Conservation (phyloP, 2,797 vertebrate species). For the Bradypus variegatus region DNA sequence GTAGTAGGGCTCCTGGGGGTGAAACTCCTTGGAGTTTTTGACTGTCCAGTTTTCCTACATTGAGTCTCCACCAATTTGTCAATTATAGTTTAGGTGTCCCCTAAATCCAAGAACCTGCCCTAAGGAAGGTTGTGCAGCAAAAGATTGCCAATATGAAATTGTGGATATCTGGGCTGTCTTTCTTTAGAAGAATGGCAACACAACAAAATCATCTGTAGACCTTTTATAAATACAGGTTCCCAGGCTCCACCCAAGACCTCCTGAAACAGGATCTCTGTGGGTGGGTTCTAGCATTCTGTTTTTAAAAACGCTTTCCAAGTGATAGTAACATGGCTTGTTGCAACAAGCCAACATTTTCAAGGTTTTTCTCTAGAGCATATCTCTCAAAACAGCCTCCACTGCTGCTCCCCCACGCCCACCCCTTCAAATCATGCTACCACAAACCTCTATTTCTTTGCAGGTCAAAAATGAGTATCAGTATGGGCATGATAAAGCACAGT, state of each 20-base stretch:
- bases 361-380: background rate
- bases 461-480: background rate
- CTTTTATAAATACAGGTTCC: background rate
- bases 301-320: background rate
- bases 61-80: too few relatives aligned
- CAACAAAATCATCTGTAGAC: background rate
- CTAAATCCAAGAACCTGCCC: background rate
- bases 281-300: background rate
- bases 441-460: background rate
- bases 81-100: too few relatives aligned
- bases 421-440: too few relatives aligned
- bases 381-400: background rate
- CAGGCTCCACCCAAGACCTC: background rate
- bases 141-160: background rate
- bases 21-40: too few relatives aligned
- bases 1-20: too few relatives aligned
- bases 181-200: background rate
- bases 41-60: too few relatives aligned
- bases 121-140: background rate
- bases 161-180: background rate
- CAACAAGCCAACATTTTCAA: background rate
- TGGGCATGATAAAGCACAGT: background rate
- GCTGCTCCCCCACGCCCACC: fast-evolving
- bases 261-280: background rate
- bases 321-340: background rate